A percentile compares a stretch with the other conserved stretches of the same genome.
These are phyloP conservation scores for Amia ocellicauda DNA, from an alignment of 2,113 vertebrate species.

Conservation along the genomic window DNA sequence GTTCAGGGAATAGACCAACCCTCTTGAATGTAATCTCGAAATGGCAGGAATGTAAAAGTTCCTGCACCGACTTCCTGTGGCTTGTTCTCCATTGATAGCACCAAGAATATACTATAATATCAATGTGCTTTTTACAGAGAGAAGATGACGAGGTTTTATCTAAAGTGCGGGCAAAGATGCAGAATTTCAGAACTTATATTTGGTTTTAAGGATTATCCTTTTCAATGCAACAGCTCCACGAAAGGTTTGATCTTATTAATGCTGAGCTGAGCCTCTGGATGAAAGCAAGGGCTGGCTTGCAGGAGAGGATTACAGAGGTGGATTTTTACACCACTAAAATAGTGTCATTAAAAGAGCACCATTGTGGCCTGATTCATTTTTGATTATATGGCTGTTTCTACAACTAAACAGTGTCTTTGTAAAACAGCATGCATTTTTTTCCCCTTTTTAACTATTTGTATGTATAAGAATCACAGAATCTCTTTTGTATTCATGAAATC, in stretches of 20 bases:
- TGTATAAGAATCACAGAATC: neutral
- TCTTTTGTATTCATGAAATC: neutral
- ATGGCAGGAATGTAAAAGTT: no score
- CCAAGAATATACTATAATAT: neutral
- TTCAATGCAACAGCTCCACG: neutral
- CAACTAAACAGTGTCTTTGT: neutral
- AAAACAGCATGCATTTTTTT: neutral
- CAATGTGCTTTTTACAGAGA: neutral
- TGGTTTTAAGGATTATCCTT: neutral
- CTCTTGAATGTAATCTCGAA: no score
- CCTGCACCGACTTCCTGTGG: no score
- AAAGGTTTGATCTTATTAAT: conserved; percentile 3
- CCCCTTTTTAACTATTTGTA: neutral
- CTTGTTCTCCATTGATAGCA: no score
- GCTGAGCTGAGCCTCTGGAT: neutral
- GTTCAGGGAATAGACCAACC: no score
- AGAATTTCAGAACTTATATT: neutral
- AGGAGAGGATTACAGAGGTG: neutral
- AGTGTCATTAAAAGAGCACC: neutral
- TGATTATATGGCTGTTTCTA: conserved; percentile 9
- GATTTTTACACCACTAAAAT: conserved; percentile 1
- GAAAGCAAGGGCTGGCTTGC: neutral
- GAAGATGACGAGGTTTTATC: neutral
- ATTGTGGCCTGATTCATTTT: neutral
- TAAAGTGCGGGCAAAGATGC: neutral